A percentile compares a stretch with the other conserved stretches of the same genome.
These are phyloP conservation scores for Drosophila rellima DNA, from an alignment of 2,888 invertebrate species.

Conservation along the genomic window DNA sequence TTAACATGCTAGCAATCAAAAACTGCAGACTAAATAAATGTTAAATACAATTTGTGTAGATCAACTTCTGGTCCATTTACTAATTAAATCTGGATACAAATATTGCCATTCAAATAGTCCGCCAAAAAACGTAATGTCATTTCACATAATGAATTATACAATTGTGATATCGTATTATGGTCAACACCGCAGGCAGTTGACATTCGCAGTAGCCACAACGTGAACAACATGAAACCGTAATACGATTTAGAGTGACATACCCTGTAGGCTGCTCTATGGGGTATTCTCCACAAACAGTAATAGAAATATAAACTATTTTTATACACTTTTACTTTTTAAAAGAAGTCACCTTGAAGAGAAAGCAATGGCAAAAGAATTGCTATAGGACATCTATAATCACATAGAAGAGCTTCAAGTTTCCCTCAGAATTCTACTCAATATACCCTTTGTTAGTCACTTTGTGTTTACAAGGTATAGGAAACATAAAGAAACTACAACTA, in stretches of 20 bases:
- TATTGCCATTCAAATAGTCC: conserved; percentile 1
- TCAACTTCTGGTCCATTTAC: background rate
- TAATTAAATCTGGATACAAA: conserved; percentile 1
- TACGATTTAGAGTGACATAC: background rate
- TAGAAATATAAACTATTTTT: too few species aligned
- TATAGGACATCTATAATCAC: too few species aligned
- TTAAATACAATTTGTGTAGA: background rate
- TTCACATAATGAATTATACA: conserved; percentile 14
- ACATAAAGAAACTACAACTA: conserved; percentile 1
- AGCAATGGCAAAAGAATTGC: too few species aligned
- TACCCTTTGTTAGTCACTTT: background rate
- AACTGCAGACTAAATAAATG: background rate
- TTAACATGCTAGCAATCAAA: background rate
- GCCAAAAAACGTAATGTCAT: background rate
- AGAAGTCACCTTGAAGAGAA: too few species aligned
- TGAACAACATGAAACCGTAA: background rate
- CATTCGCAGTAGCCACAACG: conserved; percentile 1
- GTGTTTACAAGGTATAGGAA: conserved; percentile 1
- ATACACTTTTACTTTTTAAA: background rate
- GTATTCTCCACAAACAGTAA: background rate
- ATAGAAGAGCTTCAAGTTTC: background rate
- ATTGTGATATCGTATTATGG: background rate
- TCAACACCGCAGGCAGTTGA: background rate
- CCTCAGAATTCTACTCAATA: background rate
- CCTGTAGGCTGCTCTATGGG: background rate